Base-by-base conservation (phyloP, 2,797 vertebrate genomes). In the Lutjanus argentimaculatus region DNA sequence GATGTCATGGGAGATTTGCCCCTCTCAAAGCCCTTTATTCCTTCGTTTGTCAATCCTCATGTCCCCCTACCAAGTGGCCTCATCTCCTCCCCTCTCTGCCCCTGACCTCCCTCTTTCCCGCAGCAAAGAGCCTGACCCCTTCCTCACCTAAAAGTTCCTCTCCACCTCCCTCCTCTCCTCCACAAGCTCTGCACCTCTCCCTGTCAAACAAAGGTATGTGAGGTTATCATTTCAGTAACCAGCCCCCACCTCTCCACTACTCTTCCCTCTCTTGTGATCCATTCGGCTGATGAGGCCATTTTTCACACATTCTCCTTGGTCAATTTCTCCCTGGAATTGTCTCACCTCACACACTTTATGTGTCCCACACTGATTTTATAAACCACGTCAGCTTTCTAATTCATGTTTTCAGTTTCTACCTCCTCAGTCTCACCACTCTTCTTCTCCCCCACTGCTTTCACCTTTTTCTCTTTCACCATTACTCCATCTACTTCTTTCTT, bases 1-100 rank as follows among this genome's bases (percentile, higher is more conserved):
- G 83, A 89, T 84, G 87, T 89, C 80, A 90, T 89, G 80, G 71
- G 77, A 89, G 65, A 69, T 69, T 79, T 1, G 6, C 22, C 72
- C 52, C 68, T 79, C 63, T 83, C 19, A 75, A 70, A 79, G 67
- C 21, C 57, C 62, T 51, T 75, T 4, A 55, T 63, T 52, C 51
- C 52, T 77, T 62, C 25, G 42, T 21, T 72, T 70, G 62, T 70
- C 40, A 74, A 15, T 43, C 22, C 80, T 80, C 67, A 69, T 59
- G 68, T 22, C 53, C 43, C 36, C 49, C 61, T 48, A 58, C 40
- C 46, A 45, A 16, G 49, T n/a, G 68, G 17, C 69, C 51, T 69
- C 4, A 12, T 58, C 69, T 59, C 61, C 59, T 61, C 69, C 68
- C 40, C 43, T 59, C 64, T 17, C 64, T 59, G 17, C 12, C 63